Conservation (phyloP, 2,113 vertebrate species). For the Xyrauchen texanus region DNA sequence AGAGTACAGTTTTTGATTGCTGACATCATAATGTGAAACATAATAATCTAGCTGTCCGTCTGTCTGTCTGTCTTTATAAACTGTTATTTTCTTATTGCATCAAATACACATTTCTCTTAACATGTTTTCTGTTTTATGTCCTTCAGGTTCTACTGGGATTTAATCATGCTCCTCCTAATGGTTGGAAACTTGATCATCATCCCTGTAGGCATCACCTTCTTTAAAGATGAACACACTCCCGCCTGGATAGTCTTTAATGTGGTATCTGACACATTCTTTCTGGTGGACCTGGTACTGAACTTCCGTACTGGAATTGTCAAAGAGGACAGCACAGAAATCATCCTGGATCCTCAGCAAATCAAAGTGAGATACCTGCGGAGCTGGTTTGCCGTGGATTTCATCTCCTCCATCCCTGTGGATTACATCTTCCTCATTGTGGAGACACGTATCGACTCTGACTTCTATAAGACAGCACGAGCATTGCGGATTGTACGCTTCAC, state of each 20-base stretch:
- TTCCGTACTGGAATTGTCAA: slow-evolving; percentile 98
- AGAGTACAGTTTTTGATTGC: neutral
- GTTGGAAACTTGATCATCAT: slow-evolving; percentile 99
- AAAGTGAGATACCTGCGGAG: slow-evolving; percentile 98
- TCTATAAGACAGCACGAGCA: slow-evolving; percentile 96
- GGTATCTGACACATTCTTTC: slow-evolving; percentile 97
- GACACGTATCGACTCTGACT: slow-evolving; percentile 95
- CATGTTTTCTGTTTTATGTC: slow-evolving; percentile 11
- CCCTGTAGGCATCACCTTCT: slow-evolving; percentile 98
- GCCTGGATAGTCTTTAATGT: slow-evolving; percentile 99
- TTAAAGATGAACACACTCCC: slow-evolving; percentile 97
- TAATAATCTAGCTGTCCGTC: no score
- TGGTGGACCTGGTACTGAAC: slow-evolving; percentile 97
- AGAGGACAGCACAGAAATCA: slow-evolving; percentile 98
- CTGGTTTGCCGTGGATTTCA: slow-evolving; percentile 98
- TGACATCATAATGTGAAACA: neutral
- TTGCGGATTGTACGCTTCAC: slow-evolving; percentile 97
- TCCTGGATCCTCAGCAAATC: slow-evolving; percentile 93
- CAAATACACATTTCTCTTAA: neutral
- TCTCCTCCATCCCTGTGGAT: slow-evolving; percentile 98
- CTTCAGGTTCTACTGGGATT: slow-evolving; percentile 96
- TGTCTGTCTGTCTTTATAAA: neutral
- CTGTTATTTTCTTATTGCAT: neutral
- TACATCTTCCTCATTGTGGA: slow-evolving; percentile 99
- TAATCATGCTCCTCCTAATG: slow-evolving; percentile 98